phyloP scores from a whole-genome alignment of 2,888 invertebrate genomes.

The Epirrita christyi region DNA sequence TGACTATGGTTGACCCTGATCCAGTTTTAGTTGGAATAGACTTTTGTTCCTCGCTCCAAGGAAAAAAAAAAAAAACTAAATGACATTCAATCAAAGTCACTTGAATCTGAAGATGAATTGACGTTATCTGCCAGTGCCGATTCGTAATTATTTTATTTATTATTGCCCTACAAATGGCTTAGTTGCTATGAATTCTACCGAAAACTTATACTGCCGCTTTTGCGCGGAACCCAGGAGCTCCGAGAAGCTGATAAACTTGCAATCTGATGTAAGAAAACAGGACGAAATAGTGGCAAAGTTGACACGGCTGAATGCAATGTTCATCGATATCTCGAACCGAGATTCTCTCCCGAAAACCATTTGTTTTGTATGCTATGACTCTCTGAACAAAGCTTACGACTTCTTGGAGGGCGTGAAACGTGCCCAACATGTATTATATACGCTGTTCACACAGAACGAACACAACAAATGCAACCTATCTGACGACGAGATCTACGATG shows the following conservation, averaged over 20 bases:
- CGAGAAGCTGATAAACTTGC: constrained; percentile 61
- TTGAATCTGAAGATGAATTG: too few species aligned
- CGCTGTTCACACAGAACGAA: constrained; percentile 48
- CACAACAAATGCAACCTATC: constrained; percentile 50
- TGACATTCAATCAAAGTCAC: too few species aligned
- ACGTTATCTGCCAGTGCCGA: too few species aligned
- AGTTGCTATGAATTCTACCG: constrained; percentile 49
- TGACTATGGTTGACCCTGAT: too few species aligned
- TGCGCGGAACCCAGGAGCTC: constrained; percentile 64
- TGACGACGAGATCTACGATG: constrained; percentile 65
- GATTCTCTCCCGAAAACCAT: constrained; percentile 66
- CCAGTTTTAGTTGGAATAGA: too few species aligned
- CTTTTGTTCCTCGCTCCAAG: too few species aligned
- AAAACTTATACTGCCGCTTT: constrained; percentile 64
- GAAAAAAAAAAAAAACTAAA: too few species aligned
- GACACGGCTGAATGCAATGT: constrained; percentile 66
- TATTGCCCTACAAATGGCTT: too few species aligned
- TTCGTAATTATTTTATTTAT: too few species aligned
- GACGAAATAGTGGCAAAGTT: constrained; percentile 60
- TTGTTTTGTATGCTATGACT: constrained; percentile 70
- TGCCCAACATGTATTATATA: constrained; percentile 58
- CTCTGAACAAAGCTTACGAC: constrained; percentile 65
- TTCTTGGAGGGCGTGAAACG: constrained; percentile 62
- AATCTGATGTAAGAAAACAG: constrained; percentile 51
- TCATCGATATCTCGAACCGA: constrained; percentile 61